Evolutionary conservation across 35 echinoderm and acorn worm genomes (phyloP).

Genomic region (Apostichopus californicus): DNA sequence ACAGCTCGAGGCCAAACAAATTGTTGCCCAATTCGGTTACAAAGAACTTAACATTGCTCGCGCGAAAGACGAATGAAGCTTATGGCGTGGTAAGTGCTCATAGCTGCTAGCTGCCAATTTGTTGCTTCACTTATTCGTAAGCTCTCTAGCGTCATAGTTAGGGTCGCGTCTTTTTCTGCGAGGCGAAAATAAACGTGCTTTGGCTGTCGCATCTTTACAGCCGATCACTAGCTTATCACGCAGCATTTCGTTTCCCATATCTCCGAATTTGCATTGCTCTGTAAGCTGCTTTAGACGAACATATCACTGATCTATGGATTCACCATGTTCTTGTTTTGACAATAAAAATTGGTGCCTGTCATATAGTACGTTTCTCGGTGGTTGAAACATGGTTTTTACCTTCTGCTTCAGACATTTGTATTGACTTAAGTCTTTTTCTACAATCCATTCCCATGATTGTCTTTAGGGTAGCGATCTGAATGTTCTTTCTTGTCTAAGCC

Average conservation of each 20-base stretch:
- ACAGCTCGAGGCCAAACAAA: constrained; percentile 34
- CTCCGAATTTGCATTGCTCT: constrained; percentile 41
- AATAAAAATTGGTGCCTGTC: neutral
- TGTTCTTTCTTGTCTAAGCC: no score
- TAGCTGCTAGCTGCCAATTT: neutral
- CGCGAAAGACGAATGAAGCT: neutral
- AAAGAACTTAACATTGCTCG: constrained; percentile 5
- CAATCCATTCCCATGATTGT: no score
- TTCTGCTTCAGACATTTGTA: no score
- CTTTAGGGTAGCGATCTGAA: no score
- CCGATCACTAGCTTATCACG: constrained; percentile 51
- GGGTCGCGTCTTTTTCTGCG: constrained; percentile 13
- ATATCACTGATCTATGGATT: constrained; percentile 52
- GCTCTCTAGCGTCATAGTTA: constrained; percentile 14
- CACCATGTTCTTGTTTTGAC: constrained; percentile 25
- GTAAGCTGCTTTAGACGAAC: constrained; percentile 42
- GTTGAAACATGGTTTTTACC: neutral
- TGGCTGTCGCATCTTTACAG: constrained; percentile 35
- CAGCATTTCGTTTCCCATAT: constrained; percentile 42
- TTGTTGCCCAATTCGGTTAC: constrained; percentile 37
- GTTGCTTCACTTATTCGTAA: neutral
- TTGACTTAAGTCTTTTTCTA: neutral
- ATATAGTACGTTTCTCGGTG: neutral
- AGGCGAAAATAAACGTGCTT: constrained; percentile 42
- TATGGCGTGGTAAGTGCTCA: neutral